Conservation (phyloP, 2,888 invertebrate genomes). For the Drosophila mimetica region DNA sequence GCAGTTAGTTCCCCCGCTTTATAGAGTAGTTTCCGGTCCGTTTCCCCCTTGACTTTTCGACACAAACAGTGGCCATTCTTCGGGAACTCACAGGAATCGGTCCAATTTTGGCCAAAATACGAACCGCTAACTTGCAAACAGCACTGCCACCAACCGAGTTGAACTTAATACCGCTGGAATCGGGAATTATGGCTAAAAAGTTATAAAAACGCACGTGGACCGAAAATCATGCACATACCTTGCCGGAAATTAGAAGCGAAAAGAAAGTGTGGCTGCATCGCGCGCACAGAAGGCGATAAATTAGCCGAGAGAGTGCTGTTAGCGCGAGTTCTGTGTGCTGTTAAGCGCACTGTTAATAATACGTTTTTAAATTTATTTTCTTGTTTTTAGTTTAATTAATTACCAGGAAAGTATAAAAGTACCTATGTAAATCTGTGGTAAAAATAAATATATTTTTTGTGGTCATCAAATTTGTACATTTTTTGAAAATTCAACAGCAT, state of each 20-base stretch:
- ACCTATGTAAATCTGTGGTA: too few relatives aligned
- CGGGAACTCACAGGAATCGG: not conserved
- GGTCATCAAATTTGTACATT: too few relatives aligned
- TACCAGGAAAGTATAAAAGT: too few relatives aligned
- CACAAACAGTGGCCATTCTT: constrained; percentile 1
- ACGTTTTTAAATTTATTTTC: not conserved
- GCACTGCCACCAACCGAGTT: not conserved
- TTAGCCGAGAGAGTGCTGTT: not conserved
- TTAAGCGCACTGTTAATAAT: not conserved
- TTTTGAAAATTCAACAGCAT: too few relatives aligned
- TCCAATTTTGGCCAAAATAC: not conserved
- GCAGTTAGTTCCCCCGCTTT: not conserved
- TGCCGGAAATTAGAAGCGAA: constrained; percentile 31
- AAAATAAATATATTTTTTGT: too few relatives aligned
- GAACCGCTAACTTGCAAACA: not conserved
- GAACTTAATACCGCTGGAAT: constrained; percentile 1
- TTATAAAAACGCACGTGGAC: constrained; percentile 27
- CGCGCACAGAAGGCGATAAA: not conserved
- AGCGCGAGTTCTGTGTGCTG: not conserved
- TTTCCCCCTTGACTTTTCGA: too few relatives aligned
- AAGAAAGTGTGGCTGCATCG: constrained; percentile 14
- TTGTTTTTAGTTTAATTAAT: not conserved
- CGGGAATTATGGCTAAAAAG: constrained; percentile 7
- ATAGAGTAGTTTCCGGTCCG: not conserved
- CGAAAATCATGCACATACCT: constrained; percentile 20